A percentile compares a stretch with the other conserved stretches of the same genome.
Conservation (phyloP, 2,888 invertebrate genomes). For the Netelia inedita region DNA sequence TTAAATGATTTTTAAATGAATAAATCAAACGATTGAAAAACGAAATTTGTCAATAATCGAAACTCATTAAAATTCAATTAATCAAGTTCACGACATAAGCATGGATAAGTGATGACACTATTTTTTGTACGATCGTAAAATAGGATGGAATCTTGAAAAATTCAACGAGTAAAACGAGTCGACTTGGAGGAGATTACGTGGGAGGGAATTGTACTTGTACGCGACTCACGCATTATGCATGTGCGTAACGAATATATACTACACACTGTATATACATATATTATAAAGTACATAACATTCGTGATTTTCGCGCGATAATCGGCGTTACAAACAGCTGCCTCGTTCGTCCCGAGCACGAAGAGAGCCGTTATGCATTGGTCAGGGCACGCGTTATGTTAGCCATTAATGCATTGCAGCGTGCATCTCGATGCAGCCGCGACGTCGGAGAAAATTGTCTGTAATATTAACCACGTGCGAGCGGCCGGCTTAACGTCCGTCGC, state of each 20-base stretch:
- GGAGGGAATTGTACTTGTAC: conserved; percentile 32
- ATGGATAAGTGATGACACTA: conserved; percentile 21
- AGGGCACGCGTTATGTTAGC: conserved; percentile 34
- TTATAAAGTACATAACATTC: neutral
- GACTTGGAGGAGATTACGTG: conserved; percentile 25
- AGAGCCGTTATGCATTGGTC: conserved; percentile 20
- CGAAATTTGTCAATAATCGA: too few relatives aligned
- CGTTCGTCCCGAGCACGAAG: neutral
- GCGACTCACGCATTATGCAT: neutral
- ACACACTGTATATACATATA: conserved; percentile 6
- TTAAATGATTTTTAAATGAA: too few relatives aligned
- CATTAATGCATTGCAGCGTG: conserved; percentile 35
- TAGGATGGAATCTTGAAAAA: conserved; percentile 15
- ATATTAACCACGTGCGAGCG: conserved; percentile 48
- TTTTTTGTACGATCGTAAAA: conserved; percentile 10
- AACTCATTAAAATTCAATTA: neutral
- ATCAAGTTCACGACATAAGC: neutral
- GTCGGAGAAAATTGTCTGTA: conserved; percentile 26
- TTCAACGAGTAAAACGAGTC: conserved; percentile 2
- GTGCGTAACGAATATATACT: conserved; percentile 8
- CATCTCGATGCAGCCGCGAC: conserved; percentile 13
- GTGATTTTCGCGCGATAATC: neutral
- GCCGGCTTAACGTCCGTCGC: conserved; percentile 59
- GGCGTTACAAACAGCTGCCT: conserved; percentile 8
- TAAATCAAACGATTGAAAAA: too few relatives aligned